A percentile compares a stretch with the other conserved stretches of the same genome.
Conservation (phyloP, 2,797 vertebrate genomes). For the Chloroceryle inda region DNA sequence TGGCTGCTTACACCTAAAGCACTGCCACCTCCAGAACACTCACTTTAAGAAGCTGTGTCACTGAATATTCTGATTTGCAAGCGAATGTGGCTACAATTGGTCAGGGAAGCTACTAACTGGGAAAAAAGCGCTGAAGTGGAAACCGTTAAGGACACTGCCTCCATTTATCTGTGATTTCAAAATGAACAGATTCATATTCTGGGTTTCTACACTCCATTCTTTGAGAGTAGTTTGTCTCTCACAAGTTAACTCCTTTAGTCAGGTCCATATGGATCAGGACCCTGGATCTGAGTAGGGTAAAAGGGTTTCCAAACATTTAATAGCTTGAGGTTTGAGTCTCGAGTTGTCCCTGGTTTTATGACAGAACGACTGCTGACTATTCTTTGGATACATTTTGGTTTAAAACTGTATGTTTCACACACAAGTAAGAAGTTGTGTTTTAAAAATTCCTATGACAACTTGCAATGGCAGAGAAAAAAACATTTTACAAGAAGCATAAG, state of each 20-base stretch:
- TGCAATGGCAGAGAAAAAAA: not conserved
- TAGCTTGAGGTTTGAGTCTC: not conserved
- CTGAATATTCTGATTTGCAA: not conserved
- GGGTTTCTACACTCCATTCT: not conserved
- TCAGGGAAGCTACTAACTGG: not conserved
- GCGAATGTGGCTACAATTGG: rapidly evolving
- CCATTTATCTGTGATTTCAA: not conserved
- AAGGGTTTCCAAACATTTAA: not conserved
- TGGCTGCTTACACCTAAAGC: not conserved
- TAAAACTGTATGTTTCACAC: not conserved
- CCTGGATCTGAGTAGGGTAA: not conserved
- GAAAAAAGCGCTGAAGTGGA: not conserved
- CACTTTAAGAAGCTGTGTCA: not conserved
- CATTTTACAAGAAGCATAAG: not conserved
- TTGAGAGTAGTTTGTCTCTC: not conserved
- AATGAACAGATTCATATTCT: not conserved
- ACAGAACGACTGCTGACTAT: not conserved
- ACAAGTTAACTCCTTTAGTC: not conserved
- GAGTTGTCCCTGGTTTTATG: not conserved
- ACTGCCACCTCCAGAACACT: not conserved
- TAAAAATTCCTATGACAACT: not conserved
- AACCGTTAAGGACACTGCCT: not conserved
- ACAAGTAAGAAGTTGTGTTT: not conserved
- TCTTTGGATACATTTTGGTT: not conserved
- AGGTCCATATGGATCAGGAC: not conserved